Conservation (phyloP, 2,888 invertebrate species). For the Parochlus steinenii region DNA sequence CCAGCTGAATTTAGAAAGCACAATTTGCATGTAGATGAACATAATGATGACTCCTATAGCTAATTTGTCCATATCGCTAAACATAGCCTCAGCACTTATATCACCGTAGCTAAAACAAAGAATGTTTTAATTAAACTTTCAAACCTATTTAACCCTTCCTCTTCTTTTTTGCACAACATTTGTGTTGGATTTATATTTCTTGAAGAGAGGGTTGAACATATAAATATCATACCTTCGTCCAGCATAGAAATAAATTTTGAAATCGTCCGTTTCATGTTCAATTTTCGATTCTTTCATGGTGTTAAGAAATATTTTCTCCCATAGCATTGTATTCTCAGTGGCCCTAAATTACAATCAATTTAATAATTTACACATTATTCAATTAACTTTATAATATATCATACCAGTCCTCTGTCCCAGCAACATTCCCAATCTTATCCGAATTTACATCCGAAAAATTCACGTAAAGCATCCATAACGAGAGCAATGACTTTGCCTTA, state of each 20-base stretch:
- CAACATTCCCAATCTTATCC: conserved; percentile 48
- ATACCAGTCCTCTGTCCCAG: conserved; percentile 56
- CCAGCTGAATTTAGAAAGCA: conserved; percentile 57
- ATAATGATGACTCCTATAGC: conserved; percentile 49
- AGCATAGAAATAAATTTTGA: conserved; percentile 38
- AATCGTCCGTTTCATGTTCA: conserved; percentile 25
- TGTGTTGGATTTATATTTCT: conserved; percentile 4
- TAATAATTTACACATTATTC: not conserved
- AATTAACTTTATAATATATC: conserved; percentile 4
- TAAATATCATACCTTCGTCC: conserved; percentile 34
- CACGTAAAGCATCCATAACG: conserved; percentile 45
- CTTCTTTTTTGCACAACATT: no score
- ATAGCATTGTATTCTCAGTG: conserved; percentile 36
- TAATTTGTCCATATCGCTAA: conserved; percentile 54
- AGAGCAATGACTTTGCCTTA: conserved; percentile 42
- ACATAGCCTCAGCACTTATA: conserved; percentile 49
- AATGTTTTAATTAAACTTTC: conserved; percentile 6
- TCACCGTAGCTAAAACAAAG: conserved; percentile 47
- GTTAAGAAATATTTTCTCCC: conserved; percentile 42
- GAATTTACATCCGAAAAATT: conserved; percentile 50
- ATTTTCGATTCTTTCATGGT: conserved; percentile 26
- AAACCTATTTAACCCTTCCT: no score
- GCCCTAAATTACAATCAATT: conserved; percentile 22
- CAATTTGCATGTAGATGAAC: conserved; percentile 55
- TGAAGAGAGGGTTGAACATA: not conserved